Conservation (phyloP, 1,140 invertebrate genomes). For the Lasioglossum albipes region DNA sequence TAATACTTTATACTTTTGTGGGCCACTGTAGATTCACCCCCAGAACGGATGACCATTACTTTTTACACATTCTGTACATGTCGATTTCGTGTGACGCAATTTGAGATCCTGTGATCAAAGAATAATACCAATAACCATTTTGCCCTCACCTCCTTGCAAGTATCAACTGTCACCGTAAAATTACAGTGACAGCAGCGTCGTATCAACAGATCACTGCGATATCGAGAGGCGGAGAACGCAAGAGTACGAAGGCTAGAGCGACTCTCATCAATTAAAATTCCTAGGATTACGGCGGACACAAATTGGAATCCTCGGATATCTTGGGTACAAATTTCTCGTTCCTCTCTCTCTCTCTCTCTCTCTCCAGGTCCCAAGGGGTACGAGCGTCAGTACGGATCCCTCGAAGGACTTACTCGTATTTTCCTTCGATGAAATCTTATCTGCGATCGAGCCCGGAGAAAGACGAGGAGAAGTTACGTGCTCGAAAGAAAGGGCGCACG, state of each 20-base stretch:
- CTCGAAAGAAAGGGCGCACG: slow-evolving; percentile 3
- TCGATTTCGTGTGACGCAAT: no score
- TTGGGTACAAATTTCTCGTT: background rate
- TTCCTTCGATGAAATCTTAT: slow-evolving; percentile 40
- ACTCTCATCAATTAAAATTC: background rate
- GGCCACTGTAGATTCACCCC: no score
- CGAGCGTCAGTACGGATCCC: background rate
- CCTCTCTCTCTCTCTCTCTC: background rate
- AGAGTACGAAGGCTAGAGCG: no score
- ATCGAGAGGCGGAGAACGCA: background rate
- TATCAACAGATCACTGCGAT: background rate
- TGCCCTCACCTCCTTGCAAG: no score
- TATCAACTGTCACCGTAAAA: background rate
- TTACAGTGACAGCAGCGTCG: background rate
- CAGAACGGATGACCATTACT: no score
- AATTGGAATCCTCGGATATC: slow-evolving; percentile 6
- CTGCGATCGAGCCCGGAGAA: background rate
- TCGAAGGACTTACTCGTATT: slow-evolving; percentile 21
- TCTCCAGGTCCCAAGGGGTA: background rate
- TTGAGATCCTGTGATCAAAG: no score
- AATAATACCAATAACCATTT: no score
- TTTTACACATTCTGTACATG: no score
- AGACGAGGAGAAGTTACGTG: background rate
- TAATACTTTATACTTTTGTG: no score
- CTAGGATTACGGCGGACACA: background rate